Percentiles rank a stretch among this genome's conserved stretches.
These are phyloP conservation scores for Neotoxoptera formosana DNA, from an alignment of 1,140 invertebrate species.

Conservation along the genomic window DNA sequence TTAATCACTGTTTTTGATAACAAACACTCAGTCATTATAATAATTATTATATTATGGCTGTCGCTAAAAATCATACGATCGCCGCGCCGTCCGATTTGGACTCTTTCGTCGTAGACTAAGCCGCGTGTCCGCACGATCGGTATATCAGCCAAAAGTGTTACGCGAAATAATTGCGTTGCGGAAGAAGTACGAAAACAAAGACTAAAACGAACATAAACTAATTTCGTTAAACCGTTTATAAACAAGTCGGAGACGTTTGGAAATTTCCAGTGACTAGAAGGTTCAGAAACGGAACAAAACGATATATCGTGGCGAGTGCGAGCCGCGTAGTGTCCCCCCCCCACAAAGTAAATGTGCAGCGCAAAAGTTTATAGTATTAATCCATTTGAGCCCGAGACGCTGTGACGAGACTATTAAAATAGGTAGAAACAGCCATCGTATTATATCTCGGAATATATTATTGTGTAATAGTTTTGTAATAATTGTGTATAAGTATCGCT, in stretches of 20 bases:
- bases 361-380: not conserved
- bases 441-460: not conserved
- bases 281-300: not conserved
- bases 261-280: not conserved
- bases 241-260: not conserved
- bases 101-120: not conserved
- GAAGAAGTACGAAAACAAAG: not conserved
- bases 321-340: too few relatives aligned
- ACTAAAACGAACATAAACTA: not conserved
- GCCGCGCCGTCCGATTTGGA: not conserved
- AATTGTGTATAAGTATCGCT: not conserved
- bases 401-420: not conserved
- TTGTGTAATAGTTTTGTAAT: not conserved
- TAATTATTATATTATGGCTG: too few relatives aligned
- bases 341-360: not conserved
- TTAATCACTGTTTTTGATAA: not conserved
- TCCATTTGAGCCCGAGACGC: not conserved
- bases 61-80: not conserved
- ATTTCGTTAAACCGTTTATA: not conserved
- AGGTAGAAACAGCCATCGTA: not conserved
- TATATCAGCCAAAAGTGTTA: not conserved
- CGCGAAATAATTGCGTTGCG: not conserved
- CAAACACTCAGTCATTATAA: not conserved
- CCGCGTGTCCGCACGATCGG: not conserved
- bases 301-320: not conserved